These are phyloP conservation scores for Plebejus argus DNA, from an alignment of 2,888 invertebrate genomes.

Conservation along the genomic window DNA sequence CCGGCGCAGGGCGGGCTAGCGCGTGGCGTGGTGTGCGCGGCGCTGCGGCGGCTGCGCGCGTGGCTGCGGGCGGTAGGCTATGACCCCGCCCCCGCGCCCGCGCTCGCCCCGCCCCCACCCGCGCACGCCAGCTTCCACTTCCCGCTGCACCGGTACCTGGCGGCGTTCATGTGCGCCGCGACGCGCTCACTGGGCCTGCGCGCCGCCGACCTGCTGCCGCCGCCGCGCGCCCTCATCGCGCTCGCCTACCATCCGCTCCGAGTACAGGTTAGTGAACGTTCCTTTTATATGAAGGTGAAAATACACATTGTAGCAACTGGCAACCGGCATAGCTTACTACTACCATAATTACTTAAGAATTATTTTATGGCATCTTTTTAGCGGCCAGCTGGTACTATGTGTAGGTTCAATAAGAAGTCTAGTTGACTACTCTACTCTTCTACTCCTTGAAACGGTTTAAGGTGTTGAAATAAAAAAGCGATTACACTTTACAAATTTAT, in stretches of 20 bases:
- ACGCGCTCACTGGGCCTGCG: constrained; percentile 89
- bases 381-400: too few relatives aligned
- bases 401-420: neutral
- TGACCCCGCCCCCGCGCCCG: constrained; percentile 70
- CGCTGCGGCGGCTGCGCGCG: constrained; percentile 88
- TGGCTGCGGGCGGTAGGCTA: constrained; percentile 94
- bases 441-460: neutral
- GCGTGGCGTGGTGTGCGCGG: constrained; percentile 87
- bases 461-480: constrained; percentile 34
- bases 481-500: constrained; percentile 27
- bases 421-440: neutral
- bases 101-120: neutral
- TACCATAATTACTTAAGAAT: too few relatives aligned
- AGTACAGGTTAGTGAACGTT: constrained; percentile 88
- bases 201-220: constrained; percentile 89
- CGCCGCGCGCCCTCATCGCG: constrained; percentile 87
- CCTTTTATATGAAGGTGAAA: neutral
- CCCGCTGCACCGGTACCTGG: constrained; percentile 96
- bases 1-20: constrained; percentile 87
- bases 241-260: constrained; percentile 95
- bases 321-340: too few relatives aligned
- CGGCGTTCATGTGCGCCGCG: constrained; percentile 85
- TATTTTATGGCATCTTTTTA: too few relatives aligned
- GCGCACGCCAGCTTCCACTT: constrained; percentile 96
- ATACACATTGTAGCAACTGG: neutral